A percentile compares a stretch with the other conserved stretches of the same genome.
phyloP scores from a whole-genome alignment of 2,888 invertebrate genomes.

The Dendrolimus houi region DNA sequence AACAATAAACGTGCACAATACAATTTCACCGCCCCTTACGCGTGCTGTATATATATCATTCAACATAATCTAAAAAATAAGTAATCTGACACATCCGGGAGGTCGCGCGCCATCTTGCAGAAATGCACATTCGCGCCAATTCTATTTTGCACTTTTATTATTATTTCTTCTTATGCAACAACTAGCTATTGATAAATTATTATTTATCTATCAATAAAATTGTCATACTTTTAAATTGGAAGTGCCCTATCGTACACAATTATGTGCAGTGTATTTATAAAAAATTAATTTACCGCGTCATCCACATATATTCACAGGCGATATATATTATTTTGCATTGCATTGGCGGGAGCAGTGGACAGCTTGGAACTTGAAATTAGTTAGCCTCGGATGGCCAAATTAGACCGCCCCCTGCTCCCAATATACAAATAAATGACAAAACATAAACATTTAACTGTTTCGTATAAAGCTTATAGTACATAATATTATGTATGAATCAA shows the following conservation, averaged over 20 bases:
- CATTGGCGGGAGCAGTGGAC: background rate
- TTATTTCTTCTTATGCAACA: constrained; percentile 10
- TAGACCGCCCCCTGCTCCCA: background rate
- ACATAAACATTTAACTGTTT: too few relatives aligned
- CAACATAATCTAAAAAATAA: constrained; percentile 27
- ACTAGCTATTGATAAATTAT: background rate
- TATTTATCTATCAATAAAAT: constrained; percentile 29
- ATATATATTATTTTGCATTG: background rate
- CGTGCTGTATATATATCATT: constrained; percentile 12
- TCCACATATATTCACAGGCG: background rate
- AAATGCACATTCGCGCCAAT: constrained; percentile 23
- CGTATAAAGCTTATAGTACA: background rate
- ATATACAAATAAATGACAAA: background rate
- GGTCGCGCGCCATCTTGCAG: constrained; percentile 15
- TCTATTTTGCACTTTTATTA: constrained; percentile 63
- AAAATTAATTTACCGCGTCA: too few relatives aligned
- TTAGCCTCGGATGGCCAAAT: background rate
- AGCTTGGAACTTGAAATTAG: too few relatives aligned
- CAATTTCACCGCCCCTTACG: constrained; percentile 24
- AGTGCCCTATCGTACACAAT: constrained; percentile 20
- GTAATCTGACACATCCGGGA: constrained; percentile 17
- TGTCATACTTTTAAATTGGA: constrained; percentile 34
- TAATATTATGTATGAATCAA: background rate
- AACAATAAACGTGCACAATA: constrained; percentile 55
- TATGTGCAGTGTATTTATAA: background rate